phyloP scores from a whole-genome alignment of 2,888 invertebrate species.

The Geotrupes spiniger region DNA sequence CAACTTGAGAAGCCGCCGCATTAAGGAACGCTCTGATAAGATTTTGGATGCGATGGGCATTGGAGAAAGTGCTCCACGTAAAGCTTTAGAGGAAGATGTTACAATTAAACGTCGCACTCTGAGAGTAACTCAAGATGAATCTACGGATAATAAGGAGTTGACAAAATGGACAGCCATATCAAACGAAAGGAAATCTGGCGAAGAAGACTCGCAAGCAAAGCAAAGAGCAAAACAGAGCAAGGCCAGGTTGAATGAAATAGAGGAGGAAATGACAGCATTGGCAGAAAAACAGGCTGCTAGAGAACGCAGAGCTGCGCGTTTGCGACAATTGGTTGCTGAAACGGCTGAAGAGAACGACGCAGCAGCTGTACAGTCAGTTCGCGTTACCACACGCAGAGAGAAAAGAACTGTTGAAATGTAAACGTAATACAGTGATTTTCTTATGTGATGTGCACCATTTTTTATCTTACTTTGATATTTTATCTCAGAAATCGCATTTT shows the following conservation, averaged over 20 bases:
- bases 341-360: slow-evolving; percentile 52
- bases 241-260: slow-evolving; percentile 68
- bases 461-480: slow-evolving; percentile 16
- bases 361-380: slow-evolving; percentile 27
- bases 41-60: slow-evolving; percentile 63
- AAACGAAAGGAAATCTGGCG: slow-evolving; percentile 33
- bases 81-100: slow-evolving; percentile 38
- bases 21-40: slow-evolving; percentile 61
- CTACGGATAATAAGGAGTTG: slow-evolving; percentile 39
- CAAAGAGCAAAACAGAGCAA: slow-evolving; percentile 41
- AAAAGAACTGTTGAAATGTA: slow-evolving; percentile 27
- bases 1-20: slow-evolving; percentile 57
- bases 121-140: slow-evolving; percentile 35
- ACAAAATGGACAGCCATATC: slow-evolving; percentile 65
- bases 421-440: slow-evolving; percentile 1
- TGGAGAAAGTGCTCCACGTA: slow-evolving; percentile 57
- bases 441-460: slow-evolving; percentile 15
- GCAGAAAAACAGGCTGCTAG: slow-evolving; percentile 66
- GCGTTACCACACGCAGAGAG: slow-evolving; percentile 37
- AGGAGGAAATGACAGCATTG: slow-evolving; percentile 72
- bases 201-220: slow-evolving; percentile 46
- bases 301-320: slow-evolving; percentile 68
- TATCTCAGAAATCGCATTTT: slow-evolving; percentile 13
- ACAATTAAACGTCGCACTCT: slow-evolving; percentile 50
- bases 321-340: slow-evolving; percentile 67